Evolutionary conservation across 2,113 vertebrate genomes (phyloP).

Genomic region (Sinocyclocheilus maitianheensis): DNA sequence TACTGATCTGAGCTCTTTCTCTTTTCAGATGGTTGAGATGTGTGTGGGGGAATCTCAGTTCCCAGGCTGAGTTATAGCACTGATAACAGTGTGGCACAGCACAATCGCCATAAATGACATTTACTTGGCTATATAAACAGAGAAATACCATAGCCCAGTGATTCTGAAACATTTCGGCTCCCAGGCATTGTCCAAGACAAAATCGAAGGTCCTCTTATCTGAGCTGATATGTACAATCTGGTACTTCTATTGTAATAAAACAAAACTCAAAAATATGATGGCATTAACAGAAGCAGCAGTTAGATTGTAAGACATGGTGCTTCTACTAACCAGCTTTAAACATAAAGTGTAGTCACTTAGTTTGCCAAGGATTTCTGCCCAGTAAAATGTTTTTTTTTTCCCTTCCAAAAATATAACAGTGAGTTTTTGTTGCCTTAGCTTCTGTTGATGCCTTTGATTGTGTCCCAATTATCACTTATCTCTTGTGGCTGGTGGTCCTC

Average conservation of each 20-base stretch:
- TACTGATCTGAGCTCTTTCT: neutral
- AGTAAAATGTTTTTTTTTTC: neutral
- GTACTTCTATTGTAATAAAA: too few species aligned
- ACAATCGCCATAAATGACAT: slow-evolving; percentile 19
- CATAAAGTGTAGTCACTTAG: neutral
- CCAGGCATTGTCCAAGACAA: too few species aligned
- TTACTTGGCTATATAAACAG: too few species aligned
- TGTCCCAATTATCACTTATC: neutral
- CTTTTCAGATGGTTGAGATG: slow-evolving; percentile 1
- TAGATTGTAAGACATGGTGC: too few species aligned
- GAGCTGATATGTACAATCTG: too few species aligned
- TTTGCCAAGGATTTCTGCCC: neutral
- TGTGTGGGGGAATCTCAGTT: neutral
- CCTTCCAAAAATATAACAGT: slow-evolving; percentile 4
- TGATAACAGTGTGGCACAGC: slow-evolving; percentile 11
- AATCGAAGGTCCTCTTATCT: too few species aligned
- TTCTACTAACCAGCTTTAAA: neutral
- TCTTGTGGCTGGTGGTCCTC: slow-evolving; percentile 9
- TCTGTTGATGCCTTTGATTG: neutral
- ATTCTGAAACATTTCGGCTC: too few species aligned
- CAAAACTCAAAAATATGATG: too few species aligned
- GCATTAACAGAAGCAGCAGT: too few species aligned
- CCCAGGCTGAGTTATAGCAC: neutral
- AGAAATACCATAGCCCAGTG: too few species aligned
- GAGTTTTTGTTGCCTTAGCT: slow-evolving; percentile 3